Conservation (phyloP, 2,888 invertebrate genomes). For the Myopa tessellatipennis region DNA sequence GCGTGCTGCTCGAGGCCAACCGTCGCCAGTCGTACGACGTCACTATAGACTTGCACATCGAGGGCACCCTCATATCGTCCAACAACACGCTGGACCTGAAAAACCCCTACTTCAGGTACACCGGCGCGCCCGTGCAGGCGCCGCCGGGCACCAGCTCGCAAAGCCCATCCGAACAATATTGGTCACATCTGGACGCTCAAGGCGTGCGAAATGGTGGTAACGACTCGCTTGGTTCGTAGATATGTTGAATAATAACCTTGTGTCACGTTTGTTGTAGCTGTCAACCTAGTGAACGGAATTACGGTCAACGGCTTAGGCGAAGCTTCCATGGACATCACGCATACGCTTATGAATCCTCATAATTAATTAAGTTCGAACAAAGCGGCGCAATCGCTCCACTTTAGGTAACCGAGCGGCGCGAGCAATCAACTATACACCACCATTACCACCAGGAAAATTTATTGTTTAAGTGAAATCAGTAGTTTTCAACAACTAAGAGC, state of each 20-base stretch:
- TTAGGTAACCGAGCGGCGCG: neutral
- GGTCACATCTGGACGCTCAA: constrained; percentile 86
- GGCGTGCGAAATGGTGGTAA: constrained; percentile 67
- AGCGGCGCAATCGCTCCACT: neutral
- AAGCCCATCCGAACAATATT: constrained; percentile 94
- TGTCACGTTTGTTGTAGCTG: constrained; percentile 66
- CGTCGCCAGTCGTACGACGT: constrained; percentile 99
- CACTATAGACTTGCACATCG: constrained; percentile 91
- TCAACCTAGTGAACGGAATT: constrained; percentile 81
- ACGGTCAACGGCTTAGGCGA: constrained; percentile 80
- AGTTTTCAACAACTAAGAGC: constrained; percentile 37
- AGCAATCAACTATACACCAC: constrained; percentile 29
- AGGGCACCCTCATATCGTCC: constrained; percentile 87
- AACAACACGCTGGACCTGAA: constrained; percentile 95
- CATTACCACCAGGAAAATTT: constrained; percentile 41
- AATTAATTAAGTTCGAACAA: constrained; percentile 40
- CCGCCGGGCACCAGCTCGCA: constrained; percentile 91
- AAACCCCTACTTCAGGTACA: constrained; percentile 98
- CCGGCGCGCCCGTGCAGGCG: constrained; percentile 90
- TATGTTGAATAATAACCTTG: constrained; percentile 30
- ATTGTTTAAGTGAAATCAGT: constrained; percentile 40
- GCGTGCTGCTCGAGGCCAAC: constrained; percentile 90
- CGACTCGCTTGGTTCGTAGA: constrained; percentile 24
- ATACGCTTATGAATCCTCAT: constrained; percentile 65
- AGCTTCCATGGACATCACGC: constrained; percentile 77